Base-by-base conservation (phyloP, 2,113 vertebrate species). In the Passer montanus region DNA sequence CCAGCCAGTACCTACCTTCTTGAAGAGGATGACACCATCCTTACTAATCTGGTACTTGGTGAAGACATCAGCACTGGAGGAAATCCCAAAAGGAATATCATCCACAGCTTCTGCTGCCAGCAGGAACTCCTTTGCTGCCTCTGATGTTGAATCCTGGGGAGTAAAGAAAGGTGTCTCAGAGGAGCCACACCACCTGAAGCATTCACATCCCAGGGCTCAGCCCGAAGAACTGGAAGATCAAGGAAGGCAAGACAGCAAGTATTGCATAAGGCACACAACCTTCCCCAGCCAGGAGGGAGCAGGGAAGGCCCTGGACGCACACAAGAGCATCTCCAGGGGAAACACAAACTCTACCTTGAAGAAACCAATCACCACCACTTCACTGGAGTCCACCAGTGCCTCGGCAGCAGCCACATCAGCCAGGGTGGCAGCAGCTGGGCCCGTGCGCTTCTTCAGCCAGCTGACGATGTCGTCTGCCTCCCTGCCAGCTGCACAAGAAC, bases 381-480 rank as follows among this genome's bases (percentile, higher is more conserved):
- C 99, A 4, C 92, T 99, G 96, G 99, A 98, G 5, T 99, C 99
- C 64, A 99, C 98, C 39, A 99, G 64, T 0, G 98, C 89, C 84
- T 99, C 98, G 0, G 98, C 98, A 10, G 98, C 98, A 0, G 98
- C 95, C 31, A 96, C 94, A 1, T 98, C 98, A 0, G 69, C 10
- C 94, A 99, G 92, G 4, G 97, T 95, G 22, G 97, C 56, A 6
- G 99, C 99, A 0, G 99, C 98, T 0, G 99, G 99, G 27, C 99
- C 99, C 0, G 99, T 99, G 90, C 99, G 98, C 80, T 99, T 99
- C 98, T 98, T 99, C 96, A 99, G 96, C 99, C 99, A 99, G 97
- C 84, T 98, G 83, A 99, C 97, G 0, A 99, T 99, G 84, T 99
- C 99, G 1, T 99, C 99, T 0, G 99, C 99, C 60, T 99, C 99